Evolutionary conservation across 2,888 invertebrate genomes (phyloP), one percentile per base, ranked within the genome.

Genomic region (Dicyrtomina minuta): DNA sequence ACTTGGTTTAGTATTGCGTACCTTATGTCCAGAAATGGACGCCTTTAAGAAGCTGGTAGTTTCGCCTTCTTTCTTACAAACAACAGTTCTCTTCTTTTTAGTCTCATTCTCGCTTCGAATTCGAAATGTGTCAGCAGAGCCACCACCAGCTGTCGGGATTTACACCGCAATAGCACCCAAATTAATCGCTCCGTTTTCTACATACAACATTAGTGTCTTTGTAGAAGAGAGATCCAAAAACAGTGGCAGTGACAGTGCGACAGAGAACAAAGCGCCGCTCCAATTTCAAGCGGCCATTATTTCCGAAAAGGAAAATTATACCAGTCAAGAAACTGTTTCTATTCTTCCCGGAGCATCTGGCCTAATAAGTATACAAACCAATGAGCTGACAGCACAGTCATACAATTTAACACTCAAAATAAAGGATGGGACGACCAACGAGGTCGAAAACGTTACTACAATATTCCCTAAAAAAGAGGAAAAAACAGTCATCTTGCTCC

Each of bases 401-500:
- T 71, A 71, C 49, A 71, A 71, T 44, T 44, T 71, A 12, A 27
- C 56, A 13, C 33, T 56, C 22, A 56, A 56, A 27, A 56, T 90
- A 26, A 84, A 85, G 71, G 93, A 93, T 81, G 83, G 33, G 8
- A 33, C 8, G 33, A 33, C 33, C 3, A 33, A 33, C 3, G 33
- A 33, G 33, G 8, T 8, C 4, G 33, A 33, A 33, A 8, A 33
- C 33, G 33, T 33, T 3, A 33, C 33, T 8, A 33, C 33, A 33
- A 33, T 33, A 33, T 33, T 33, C 8, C 33, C 33, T 8, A 33
- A 33, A 8, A 33, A 33, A 33, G 33, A 33, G 4, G 33, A 33
- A 3, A 33, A 33, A 33, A 8, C 33, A 3, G 8, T 33, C 1
- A 41, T 93, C 15, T 91, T 93, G 80, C 87, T 96, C 71, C 95